A percentile compares a stretch with the other conserved stretches of the same genome.
These are phyloP conservation scores for Otus scops DNA, from an alignment of 2,797 vertebrate genomes.

Conservation along the genomic window DNA sequence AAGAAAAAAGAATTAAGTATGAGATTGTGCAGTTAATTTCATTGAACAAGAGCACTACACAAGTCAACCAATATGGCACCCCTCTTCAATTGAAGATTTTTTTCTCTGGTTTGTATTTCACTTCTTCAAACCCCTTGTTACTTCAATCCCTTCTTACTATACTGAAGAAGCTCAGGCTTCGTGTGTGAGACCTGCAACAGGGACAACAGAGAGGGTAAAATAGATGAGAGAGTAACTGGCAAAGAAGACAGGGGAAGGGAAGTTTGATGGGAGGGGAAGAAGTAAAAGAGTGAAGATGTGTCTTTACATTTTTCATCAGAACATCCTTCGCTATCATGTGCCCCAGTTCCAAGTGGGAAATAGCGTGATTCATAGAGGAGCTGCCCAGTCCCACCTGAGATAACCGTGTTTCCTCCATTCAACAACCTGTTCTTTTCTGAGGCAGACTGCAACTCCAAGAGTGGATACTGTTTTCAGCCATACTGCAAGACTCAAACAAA, in stretches of 20 bases:
- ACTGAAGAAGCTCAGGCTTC: not conserved
- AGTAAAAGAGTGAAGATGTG: not conserved
- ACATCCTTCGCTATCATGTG: not conserved
- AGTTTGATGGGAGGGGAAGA: not conserved
- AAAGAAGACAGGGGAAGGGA: not conserved
- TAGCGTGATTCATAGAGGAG: not conserved
- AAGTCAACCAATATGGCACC: not conserved
- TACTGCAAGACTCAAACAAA: not conserved
- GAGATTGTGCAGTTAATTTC: not conserved
- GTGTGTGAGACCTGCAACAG: not conserved
- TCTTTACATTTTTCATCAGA: not conserved
- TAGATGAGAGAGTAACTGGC: not conserved
- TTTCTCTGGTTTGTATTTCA: not conserved
- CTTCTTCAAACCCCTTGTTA: not conserved
- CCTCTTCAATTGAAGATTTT: not conserved
- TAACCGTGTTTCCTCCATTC: not conserved
- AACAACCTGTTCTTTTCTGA: not conserved
- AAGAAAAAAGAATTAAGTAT: constrained; percentile 29
- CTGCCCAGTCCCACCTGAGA: not conserved
- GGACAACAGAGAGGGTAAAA: not conserved
- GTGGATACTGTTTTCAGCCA: not conserved
- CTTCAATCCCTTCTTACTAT: not conserved
- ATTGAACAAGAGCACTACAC: not conserved
- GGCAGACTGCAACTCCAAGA: not conserved
- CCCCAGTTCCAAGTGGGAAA: not conserved